These are phyloP conservation scores for Orthonyx spaldingii DNA, from an alignment of 2,113 vertebrate genomes.

Conservation along the genomic window DNA sequence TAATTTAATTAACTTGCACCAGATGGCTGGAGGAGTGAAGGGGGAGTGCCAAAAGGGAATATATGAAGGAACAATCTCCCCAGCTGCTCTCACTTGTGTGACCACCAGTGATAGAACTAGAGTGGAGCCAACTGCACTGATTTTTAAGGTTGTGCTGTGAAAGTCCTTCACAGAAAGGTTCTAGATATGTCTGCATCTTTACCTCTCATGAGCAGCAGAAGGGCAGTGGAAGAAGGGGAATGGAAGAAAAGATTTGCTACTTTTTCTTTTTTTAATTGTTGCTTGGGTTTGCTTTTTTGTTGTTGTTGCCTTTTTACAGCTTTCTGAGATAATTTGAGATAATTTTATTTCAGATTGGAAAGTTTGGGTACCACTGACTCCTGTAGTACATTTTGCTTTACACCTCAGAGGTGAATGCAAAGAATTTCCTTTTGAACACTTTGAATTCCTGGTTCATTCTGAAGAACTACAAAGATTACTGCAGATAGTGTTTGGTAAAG, in stretches of 20 bases:
- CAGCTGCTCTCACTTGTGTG: neutral
- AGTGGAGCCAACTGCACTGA: neutral
- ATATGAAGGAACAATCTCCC: neutral
- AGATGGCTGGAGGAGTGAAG: neutral
- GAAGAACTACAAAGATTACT: neutral
- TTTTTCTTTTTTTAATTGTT: neutral
- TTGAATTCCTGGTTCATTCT: neutral
- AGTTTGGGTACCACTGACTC: neutral
- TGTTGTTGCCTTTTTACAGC: neutral
- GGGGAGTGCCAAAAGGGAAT: neutral
- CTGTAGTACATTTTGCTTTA: neutral
- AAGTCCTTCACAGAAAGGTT: neutral
- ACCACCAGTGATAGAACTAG: neutral
- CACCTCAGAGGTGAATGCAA: neutral
- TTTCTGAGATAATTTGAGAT: neutral
- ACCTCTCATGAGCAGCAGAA: neutral
- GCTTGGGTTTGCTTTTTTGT: neutral
- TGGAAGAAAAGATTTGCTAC: neutral
- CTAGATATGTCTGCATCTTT: neutral
- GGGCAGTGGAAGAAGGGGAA: neutral
- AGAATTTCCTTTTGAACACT: neutral
- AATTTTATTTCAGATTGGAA: neutral
- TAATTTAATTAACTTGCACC: conserved; percentile 4
- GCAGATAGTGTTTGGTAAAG: neutral
- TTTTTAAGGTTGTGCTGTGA: neutral